Evolutionary conservation across 2,113 vertebrate species (phyloP).

Genomic region (Siniperca knerii): DNA sequence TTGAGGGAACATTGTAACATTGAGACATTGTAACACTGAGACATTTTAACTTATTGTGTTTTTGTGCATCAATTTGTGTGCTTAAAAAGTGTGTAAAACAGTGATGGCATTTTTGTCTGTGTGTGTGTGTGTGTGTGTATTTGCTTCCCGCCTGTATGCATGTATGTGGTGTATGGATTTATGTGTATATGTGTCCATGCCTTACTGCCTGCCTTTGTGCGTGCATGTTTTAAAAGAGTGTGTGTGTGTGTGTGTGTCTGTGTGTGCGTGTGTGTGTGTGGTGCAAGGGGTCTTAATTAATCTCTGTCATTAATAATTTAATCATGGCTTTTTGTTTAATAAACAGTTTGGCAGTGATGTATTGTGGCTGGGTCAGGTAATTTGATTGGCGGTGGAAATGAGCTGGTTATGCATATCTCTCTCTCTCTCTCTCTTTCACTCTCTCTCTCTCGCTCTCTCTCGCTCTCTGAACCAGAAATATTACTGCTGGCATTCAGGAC

Average conservation of each 20-base stretch:
- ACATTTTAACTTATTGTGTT: slow-evolving; percentile 30
- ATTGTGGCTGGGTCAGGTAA: slow-evolving; percentile 82
- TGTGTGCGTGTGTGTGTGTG: slow-evolving; percentile 16
- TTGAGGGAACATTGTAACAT: background rate
- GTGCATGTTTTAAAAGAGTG: background rate
- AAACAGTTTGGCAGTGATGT: slow-evolving; percentile 85
- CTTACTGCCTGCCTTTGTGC: background rate
- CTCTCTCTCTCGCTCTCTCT: slow-evolving; percentile 32
- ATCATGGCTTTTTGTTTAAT: slow-evolving; percentile 85
- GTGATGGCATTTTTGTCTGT: slow-evolving; percentile 34
- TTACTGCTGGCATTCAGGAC: slow-evolving; percentile 74
- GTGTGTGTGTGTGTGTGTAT: background rate
- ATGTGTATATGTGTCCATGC: slow-evolving; percentile 2
- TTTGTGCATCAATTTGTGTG: slow-evolving; percentile 29
- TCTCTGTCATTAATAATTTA: slow-evolving; percentile 85
- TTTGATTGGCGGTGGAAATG: slow-evolving; percentile 84
- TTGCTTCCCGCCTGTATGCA: slow-evolving; percentile 4
- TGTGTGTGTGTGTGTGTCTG: background rate
- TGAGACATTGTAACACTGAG: background rate
- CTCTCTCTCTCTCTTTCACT: slow-evolving; percentile 54
- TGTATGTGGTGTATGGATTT: slow-evolving; percentile 41
- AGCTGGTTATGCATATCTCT: slow-evolving; percentile 78
- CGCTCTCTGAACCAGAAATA: slow-evolving; percentile 51
- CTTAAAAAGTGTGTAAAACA: slow-evolving; percentile 30
- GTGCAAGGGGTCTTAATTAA: slow-evolving; percentile 75